Evolutionary conservation across 2,888 invertebrate genomes (phyloP).

Genomic region (Dastarcus helophoroides): DNA sequence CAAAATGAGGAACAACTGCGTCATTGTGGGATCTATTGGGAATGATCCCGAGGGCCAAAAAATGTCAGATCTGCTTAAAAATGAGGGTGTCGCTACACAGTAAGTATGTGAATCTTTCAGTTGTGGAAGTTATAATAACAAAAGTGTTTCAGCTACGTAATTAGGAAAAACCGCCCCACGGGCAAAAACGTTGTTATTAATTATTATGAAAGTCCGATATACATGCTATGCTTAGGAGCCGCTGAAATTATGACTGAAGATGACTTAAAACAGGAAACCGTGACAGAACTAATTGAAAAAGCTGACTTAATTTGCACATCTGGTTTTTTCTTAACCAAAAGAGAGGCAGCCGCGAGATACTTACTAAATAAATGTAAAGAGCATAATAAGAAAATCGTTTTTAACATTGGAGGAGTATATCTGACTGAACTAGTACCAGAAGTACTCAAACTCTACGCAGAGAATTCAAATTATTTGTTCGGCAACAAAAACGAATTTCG

Average conservation of each 20-base stretch:
- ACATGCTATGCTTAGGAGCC: conserved; percentile 46
- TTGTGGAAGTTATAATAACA: background rate
- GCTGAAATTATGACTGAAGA: conserved; percentile 35
- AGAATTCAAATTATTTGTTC: conserved; percentile 41
- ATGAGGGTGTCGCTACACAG: conserved; percentile 36
- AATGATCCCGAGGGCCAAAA: conserved; percentile 37
- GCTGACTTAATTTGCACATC: conserved; percentile 41
- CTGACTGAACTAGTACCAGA: conserved; percentile 37
- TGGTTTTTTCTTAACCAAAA: conserved; percentile 46
- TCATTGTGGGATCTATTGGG: conserved; percentile 44
- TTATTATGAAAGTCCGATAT: conserved; percentile 35
- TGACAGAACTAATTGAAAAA: conserved; percentile 17
- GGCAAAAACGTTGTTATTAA: conserved; percentile 43
- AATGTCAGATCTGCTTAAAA: conserved; percentile 32
- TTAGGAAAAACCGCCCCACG: conserved; percentile 33
- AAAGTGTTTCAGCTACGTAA: conserved; percentile 23
- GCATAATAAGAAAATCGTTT: conserved; percentile 20
- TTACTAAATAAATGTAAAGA: conserved; percentile 35
- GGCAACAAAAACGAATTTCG: conserved; percentile 46
- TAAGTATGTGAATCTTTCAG: conserved; percentile 14
- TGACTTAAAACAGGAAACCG: conserved; percentile 22
- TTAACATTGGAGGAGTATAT: background rate
- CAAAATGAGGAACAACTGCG: conserved; percentile 18
- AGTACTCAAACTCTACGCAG: conserved; percentile 35
- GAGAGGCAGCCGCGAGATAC: conserved; percentile 36